These are phyloP conservation scores for Hoplostethus mediterraneus DNA, from an alignment of 2,797 vertebrate species.

Conservation along the genomic window DNA sequence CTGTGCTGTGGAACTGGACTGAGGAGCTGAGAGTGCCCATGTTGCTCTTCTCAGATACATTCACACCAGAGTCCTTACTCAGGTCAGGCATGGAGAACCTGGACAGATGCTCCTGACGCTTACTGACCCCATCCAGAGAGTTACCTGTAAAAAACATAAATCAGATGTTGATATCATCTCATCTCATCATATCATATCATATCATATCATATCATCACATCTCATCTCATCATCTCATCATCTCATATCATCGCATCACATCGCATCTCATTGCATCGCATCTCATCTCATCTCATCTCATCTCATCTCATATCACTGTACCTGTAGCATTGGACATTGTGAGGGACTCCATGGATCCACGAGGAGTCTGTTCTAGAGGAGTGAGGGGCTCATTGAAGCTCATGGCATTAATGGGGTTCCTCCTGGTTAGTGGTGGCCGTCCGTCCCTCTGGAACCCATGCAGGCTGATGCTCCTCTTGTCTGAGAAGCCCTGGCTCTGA, in stretches of 20 bases:
- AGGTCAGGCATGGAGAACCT: slow-evolving; percentile 98
- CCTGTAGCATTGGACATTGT: slow-evolving; percentile 95
- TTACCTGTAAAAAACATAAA: slow-evolving; percentile 83
- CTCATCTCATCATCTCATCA: neutral
- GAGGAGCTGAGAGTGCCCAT: slow-evolving; percentile 98
- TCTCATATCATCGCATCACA: neutral
- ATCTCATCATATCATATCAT: neutral
- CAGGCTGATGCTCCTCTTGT: slow-evolving; percentile 92
- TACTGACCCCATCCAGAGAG: slow-evolving; percentile 92
- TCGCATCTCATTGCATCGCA: neutral
- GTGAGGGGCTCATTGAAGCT: slow-evolving; percentile 94
- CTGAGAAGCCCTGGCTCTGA: slow-evolving; percentile 90
- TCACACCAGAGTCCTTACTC: slow-evolving; percentile 98
- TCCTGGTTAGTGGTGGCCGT: slow-evolving; percentile 90
- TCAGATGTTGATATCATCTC: slow-evolving; percentile 15
- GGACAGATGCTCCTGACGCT: slow-evolving; percentile 96
- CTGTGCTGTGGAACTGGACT: slow-evolving; percentile 94
- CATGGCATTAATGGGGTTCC: slow-evolving; percentile 92
- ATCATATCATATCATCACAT: no score
- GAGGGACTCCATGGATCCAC: slow-evolving; percentile 95
- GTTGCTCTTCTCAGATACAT: slow-evolving; percentile 96
- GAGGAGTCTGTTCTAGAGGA: slow-evolving; percentile 94
- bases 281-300: neutral
- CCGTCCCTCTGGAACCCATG: slow-evolving; percentile 93
- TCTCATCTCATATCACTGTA: slow-evolving; percentile 62